phyloP scores from a whole-genome alignment of 64 coral and sea anemone genomes.

The Trachythela sp. region DNA sequence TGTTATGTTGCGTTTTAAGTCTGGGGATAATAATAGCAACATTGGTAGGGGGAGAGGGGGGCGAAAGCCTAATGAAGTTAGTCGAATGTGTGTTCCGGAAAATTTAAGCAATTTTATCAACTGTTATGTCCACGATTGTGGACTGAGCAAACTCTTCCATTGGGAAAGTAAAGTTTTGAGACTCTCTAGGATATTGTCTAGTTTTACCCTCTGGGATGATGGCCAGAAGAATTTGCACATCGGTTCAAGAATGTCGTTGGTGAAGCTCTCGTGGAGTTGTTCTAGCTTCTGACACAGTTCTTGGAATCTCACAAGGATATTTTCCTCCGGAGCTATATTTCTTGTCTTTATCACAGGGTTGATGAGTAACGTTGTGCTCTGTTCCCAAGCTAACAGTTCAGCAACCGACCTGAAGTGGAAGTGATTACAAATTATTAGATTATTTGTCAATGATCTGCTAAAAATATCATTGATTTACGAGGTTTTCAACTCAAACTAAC shows the following conservation, averaged over 20 bases:
- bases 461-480: no score
- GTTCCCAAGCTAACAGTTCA: constrained; percentile 74
- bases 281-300: constrained; percentile 62
- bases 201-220: constrained; percentile 19
- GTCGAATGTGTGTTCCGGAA: no score
- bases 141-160: constrained; percentile 62
- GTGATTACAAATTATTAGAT: background rate
- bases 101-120: no score
- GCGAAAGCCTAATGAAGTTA: no score
- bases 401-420: constrained; percentile 61
- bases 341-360: constrained; percentile 51
- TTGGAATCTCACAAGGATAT: constrained; percentile 72
- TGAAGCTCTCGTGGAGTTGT: constrained; percentile 49
- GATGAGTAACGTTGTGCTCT: constrained; percentile 55
- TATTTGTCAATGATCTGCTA: background rate
- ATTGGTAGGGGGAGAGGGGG: no score
- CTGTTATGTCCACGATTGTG: no score
- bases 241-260: constrained; percentile 62
- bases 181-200: constrained; percentile 58
- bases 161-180: constrained; percentile 66
- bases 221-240: constrained; percentile 68
- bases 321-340: constrained; percentile 47
- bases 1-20: no score
- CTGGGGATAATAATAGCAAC: no score
- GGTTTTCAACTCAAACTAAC: no score